These are phyloP conservation scores for Diadophis punctatus DNA, from an alignment of 2,113 vertebrate species.

Conservation along the genomic window DNA sequence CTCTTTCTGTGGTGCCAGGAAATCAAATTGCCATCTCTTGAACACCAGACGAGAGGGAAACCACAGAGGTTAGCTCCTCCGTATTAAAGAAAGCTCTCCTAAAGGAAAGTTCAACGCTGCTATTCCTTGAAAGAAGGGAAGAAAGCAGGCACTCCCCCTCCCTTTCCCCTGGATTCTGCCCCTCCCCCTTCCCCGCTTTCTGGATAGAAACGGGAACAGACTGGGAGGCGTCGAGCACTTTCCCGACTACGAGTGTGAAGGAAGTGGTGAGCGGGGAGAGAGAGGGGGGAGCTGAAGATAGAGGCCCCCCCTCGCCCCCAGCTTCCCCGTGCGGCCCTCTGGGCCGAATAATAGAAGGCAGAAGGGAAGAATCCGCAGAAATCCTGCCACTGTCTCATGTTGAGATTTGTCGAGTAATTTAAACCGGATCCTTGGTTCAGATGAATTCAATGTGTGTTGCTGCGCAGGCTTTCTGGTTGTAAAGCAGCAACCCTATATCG, in stretches of 20 bases:
- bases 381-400: slow-evolving; percentile 72
- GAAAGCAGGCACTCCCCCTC: neutral
- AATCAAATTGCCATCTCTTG: slow-evolving; percentile 41
- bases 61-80: slow-evolving; percentile 56
- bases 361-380: slow-evolving; percentile 67
- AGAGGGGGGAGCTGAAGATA: slow-evolving; percentile 62
- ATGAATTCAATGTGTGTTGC: slow-evolving; percentile 68
- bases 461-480: slow-evolving; percentile 18
- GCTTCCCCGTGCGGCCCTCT: slow-evolving; percentile 53
- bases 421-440: slow-evolving; percentile 65
- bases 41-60: slow-evolving; percentile 56
- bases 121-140: slow-evolving; percentile 38
- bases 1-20: slow-evolving; percentile 1
- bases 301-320: slow-evolving; percentile 69
- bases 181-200: slow-evolving; percentile 29
- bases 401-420: slow-evolving; percentile 76
- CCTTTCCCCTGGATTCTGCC: neutral
- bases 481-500: neutral
- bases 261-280: slow-evolving; percentile 59
- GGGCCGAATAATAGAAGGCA: slow-evolving; percentile 74
- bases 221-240: slow-evolving; percentile 73
- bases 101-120: slow-evolving; percentile 58
- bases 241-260: slow-evolving; percentile 63
- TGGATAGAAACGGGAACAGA: slow-evolving; percentile 67
- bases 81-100: slow-evolving; percentile 45